Base-by-base conservation (phyloP, 1,140 invertebrate species). In the Drosophila aff. region DNA sequence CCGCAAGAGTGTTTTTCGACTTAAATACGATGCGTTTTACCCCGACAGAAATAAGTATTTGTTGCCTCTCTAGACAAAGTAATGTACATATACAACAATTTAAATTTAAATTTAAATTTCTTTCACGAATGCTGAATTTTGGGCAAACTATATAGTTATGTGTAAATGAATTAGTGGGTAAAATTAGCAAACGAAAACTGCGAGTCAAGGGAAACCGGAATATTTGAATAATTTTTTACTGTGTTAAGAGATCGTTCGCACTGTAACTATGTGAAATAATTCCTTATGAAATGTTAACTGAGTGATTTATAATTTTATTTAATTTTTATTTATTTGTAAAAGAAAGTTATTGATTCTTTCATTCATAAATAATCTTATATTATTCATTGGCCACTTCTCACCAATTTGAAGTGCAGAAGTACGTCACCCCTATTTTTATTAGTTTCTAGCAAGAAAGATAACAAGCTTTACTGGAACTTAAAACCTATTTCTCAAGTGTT, bases 81-180 rank as follows among this genome's bases (percentile, higher is more conserved):
- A 75, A 75, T 87, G 85, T 87, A 89, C 58, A 89, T 87, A 87
- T 57, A 76, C 26, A 58, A 64, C 31, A 38, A 76, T 50, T 41
- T 28, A 49, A 36, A 50, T 50, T 41, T 28, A 49, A 36, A 50
- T 61, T 47, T 26, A 26, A 26, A 68, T 46, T 77, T 75, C 23
- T 73, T 67, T 87, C 64, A 72, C 43, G 50, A 66, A 73, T 63
- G 84, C 84, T 87, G 84, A 87, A 87, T 89, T 87, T 87, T 87
- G 77, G 85, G 81, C 80, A 75, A 78, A 60, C 72, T 84, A 71
- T 66, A 78, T 50, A 87, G 65, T 78, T 75, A 63, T 67, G 49
- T 75, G 64, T 60, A 69, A 76, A 61, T 60, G 44, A 46, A 65
- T 58, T 67, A 64, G 79, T 69, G 75, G 68, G 52, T 71, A 46